Percentiles rank a stretch among this genome's conserved stretches.
Evolutionary conservation across 35 echinoderm and acorn worm species (phyloP).

Genomic region (Heliocidaris tuberculata): DNA sequence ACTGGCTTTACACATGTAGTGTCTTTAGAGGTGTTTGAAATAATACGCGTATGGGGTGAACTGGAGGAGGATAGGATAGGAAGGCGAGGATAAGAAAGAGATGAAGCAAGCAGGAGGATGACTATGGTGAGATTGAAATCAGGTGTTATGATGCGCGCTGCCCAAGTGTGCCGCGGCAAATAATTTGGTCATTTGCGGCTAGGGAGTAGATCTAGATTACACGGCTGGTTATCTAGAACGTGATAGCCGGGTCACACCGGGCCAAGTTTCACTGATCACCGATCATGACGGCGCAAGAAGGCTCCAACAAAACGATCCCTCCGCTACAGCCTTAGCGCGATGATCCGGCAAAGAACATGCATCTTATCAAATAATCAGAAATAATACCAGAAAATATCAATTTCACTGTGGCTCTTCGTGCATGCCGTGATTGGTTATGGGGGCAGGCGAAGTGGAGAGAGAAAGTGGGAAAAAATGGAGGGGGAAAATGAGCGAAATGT

Average conservation of each 20-base stretch:
- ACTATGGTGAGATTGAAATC: neutral
- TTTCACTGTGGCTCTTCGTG: constrained; percentile 38
- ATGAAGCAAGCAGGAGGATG: neutral
- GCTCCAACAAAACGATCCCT: constrained; percentile 9
- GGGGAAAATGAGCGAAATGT: neutral
- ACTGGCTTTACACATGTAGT: neutral
- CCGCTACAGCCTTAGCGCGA: constrained; percentile 4
- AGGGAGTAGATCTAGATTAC: constrained; percentile 46
- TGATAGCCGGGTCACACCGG: constrained; percentile 40
- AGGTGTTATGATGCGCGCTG: constrained; percentile 25
- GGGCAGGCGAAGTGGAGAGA: neutral
- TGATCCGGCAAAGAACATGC: constrained; percentile 19
- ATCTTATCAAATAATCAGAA: constrained; percentile 48
- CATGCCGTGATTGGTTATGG: neutral
- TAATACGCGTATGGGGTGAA: neutral
- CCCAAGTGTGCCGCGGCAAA: constrained; percentile 44
- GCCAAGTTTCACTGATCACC: constrained; percentile 9
- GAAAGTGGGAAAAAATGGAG: neutral
- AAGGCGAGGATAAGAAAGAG: neutral
- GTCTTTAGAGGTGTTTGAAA: neutral
- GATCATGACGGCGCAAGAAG: constrained; percentile 41
- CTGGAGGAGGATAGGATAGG: constrained; percentile 25
- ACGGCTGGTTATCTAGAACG: constrained; percentile 48
- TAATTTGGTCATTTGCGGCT: constrained; percentile 40
- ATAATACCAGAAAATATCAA: constrained; percentile 51